Evolutionary conservation across 2,113 vertebrate species (phyloP), one percentile per base, ranked within the genome.

Genomic region (Xiphophorus maculatus): DNA sequence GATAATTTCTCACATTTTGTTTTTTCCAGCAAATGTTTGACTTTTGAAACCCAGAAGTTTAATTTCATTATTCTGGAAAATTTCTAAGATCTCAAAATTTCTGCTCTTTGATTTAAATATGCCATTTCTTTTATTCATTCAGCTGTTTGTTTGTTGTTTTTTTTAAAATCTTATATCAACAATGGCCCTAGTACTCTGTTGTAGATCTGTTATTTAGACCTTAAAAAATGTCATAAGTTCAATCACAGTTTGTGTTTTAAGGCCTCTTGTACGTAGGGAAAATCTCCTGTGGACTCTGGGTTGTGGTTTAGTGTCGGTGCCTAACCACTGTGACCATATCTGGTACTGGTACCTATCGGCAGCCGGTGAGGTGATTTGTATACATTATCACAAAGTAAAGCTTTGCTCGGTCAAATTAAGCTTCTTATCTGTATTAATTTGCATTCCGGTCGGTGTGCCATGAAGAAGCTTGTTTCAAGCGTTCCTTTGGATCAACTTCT

Each of bases 341-440:
- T 74, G 42, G 29, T 6, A 2, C 27, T 76, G 25, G n/a, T 54
- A 60, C 63, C 17, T 6, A 14, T 37, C 63, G 67, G 79, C 28
- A 4, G 44, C 33, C 14, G 10, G 44, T 77, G 30, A 2, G 61
- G 3, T 7, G 0, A 22, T 84, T 84, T 79, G 68, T 54, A 75
- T 81, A 32, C 42, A 48, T 65, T 35, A 51, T 66, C 48, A 19
- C 44, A 79, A 66, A 44, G 62, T 54, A 70, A 65, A 75, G 63
- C 35, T 71, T 75, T 30, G 17, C 33, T 35, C 35, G 14, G 63
- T 51, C 42, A 7, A 28, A 69, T 65, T 32, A 25, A 65, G 28
- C 28, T 32, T 13, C 32, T 32, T 54, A 30, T 79, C 29, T 9
- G 6, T 27, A 29, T 65, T 5, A 6, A 29, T 72, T 72, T 72